phyloP scores from a whole-genome alignment of 2,888 invertebrate species.

The Mesodorylaimus sp. region DNA sequence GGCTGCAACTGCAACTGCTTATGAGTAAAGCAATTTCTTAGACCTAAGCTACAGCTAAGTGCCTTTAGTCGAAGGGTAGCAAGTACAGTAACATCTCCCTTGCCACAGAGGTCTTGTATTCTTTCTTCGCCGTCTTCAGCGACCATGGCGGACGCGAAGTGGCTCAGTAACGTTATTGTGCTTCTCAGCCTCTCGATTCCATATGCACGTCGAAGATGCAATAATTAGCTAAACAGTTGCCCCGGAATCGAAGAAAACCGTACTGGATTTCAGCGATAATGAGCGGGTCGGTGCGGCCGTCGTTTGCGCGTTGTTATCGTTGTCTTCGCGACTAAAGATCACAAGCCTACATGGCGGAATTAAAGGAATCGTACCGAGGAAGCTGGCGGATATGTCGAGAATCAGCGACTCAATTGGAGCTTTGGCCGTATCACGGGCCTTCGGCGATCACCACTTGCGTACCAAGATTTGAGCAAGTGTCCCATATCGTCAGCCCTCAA shows the following conservation, averaged over 20 bases:
- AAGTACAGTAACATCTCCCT: too few species aligned
- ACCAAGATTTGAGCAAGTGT: constrained; percentile 61
- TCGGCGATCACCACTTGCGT: constrained; percentile 73
- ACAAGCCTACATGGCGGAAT: constrained; percentile 70
- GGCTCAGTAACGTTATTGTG: constrained; percentile 77
- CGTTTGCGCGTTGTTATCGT: constrained; percentile 81
- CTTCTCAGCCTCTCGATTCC: constrained; percentile 63
- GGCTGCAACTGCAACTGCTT: too few species aligned
- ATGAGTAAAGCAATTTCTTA: too few species aligned
- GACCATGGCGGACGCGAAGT: constrained; percentile 82
- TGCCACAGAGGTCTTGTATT: constrained; percentile 32
- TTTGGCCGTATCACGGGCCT: constrained; percentile 77
- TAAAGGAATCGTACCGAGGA: constrained; percentile 82
- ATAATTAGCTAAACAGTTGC: too few species aligned
- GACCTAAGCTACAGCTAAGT: too few species aligned
- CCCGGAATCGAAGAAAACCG: constrained; percentile 37
- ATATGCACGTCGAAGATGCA: constrained; percentile 80
- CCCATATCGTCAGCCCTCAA: constrained; percentile 92
- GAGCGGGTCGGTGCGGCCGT: constrained; percentile 95
- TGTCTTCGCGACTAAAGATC: constrained; percentile 76
- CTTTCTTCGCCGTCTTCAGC: constrained; percentile 96
- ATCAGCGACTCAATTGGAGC: constrained; percentile 76
- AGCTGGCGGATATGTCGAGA: constrained; percentile 84
- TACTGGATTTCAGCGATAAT: constrained; percentile 58
- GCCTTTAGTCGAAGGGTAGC: too few species aligned